A percentile compares a stretch with the other conserved stretches of the same genome.
phyloP scores from a whole-genome alignment of 2,888 invertebrate genomes.

The Callimorpha dominula region DNA sequence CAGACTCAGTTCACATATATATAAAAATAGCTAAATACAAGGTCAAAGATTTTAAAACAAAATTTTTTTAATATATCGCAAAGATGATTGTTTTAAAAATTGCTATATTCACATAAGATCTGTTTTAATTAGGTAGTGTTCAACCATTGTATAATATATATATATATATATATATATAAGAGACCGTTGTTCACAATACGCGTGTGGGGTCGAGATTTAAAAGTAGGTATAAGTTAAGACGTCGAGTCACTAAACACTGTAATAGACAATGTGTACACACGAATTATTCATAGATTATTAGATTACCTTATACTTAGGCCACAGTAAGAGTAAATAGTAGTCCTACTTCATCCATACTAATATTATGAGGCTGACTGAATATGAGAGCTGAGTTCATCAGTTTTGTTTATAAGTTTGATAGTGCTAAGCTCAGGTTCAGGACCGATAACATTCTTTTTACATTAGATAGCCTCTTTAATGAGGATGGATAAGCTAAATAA shows the following conservation, averaged over 20 bases:
- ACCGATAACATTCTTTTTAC: not conserved
- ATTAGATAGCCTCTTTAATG: not conserved
- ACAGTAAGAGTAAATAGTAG: not conserved
- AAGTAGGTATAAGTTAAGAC: slow-evolving; percentile 18
- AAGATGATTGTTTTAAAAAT: not conserved
- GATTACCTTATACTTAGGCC: slow-evolving; percentile 1
- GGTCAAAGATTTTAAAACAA: not conserved
- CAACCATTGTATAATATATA: slow-evolving; percentile 2
- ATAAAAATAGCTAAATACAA: not conserved
- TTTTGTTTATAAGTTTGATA: not conserved
- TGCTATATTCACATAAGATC: not conserved
- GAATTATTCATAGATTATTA: slow-evolving; percentile 10
- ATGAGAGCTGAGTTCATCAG: not conserved
- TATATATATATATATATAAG: not conserved
- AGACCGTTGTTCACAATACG: slow-evolving; percentile 14
- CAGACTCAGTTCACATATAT: not conserved
- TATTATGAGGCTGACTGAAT: not conserved
- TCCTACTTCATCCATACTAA: not conserved
- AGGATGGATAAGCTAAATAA: not conserved
- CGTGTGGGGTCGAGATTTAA: slow-evolving; percentile 38
- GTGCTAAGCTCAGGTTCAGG: not conserved
- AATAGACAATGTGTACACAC: slow-evolving; percentile 25
- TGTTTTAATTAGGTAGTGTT: not conserved
- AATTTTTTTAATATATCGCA: not conserved
- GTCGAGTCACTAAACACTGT: slow-evolving; percentile 33